Conservation (phyloP, 2,888 invertebrate species). For the Anodontia alba region DNA sequence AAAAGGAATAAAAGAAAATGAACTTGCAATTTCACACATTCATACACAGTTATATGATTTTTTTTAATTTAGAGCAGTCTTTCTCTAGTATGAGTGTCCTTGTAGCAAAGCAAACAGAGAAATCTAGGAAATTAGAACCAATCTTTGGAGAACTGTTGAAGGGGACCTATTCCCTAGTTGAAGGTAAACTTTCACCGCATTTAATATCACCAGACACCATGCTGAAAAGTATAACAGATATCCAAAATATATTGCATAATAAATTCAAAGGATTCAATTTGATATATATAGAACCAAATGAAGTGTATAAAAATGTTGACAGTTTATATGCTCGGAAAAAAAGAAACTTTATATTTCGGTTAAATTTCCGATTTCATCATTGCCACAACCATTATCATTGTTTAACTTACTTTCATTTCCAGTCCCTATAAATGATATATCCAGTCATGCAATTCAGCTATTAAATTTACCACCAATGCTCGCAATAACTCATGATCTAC, state of each 20-base stretch:
- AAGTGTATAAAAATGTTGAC: slow-evolving; percentile 24
- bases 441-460: neutral
- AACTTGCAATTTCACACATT: slow-evolving; percentile 32
- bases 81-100: neutral
- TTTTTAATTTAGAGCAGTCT: slow-evolving; percentile 11
- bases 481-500: neutral
- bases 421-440: neutral
- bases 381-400: neutral
- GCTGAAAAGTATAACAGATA: slow-evolving; percentile 1
- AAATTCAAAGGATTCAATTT: slow-evolving; percentile 29
- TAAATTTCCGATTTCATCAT: neutral
- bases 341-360: neutral
- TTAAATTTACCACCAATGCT: neutral
- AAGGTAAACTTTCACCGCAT: slow-evolving; percentile 37
- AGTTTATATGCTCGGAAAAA: neutral
- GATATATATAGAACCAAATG: neutral
- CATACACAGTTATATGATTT: slow-evolving; percentile 2
- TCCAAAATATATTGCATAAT: slow-evolving; percentile 14
- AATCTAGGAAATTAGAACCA: neutral
- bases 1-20: slow-evolving; percentile 33
- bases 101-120: slow-evolving; percentile 25
- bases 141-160: slow-evolving; percentile 25
- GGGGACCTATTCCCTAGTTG: slow-evolving; percentile 21
- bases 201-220: slow-evolving; percentile 22
- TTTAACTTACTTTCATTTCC: neutral